Evolutionary conservation across 1,140 invertebrate species (phyloP).

Genomic region (Drosophila erecta): DNA sequence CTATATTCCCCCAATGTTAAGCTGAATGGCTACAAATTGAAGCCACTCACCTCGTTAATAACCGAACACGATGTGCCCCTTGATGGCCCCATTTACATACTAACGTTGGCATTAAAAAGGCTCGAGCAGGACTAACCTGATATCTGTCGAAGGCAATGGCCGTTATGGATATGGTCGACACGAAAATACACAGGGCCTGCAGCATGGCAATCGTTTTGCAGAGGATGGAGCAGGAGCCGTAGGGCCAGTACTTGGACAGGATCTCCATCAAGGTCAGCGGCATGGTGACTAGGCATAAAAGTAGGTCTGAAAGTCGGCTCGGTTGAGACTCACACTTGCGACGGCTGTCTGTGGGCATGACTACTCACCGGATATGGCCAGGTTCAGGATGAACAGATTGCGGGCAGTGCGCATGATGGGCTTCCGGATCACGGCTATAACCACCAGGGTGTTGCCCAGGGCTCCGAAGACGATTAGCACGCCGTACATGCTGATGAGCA

Average conservation of each 20-base stretch:
- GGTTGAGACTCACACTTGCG: slow-evolving; percentile 9
- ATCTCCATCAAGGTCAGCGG: slow-evolving; percentile 94
- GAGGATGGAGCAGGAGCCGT: slow-evolving; percentile 88
- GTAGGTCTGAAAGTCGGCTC: slow-evolving; percentile 86
- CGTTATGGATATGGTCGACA: slow-evolving; percentile 95
- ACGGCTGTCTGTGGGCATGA: background rate
- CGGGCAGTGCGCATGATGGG: slow-evolving; percentile 93
- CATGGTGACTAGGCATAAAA: slow-evolving; percentile 93
- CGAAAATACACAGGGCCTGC: slow-evolving; percentile 94
- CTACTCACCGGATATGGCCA: slow-evolving; percentile 89
- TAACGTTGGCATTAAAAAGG: slow-evolving; percentile 5
- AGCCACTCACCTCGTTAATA: slow-evolving; percentile 39
- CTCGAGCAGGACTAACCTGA: slow-evolving; percentile 85
- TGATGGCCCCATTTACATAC: slow-evolving; percentile 24
- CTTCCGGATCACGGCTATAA: slow-evolving; percentile 91
- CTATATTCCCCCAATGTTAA: slow-evolving; percentile 30
- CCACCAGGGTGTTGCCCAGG: slow-evolving; percentile 92
- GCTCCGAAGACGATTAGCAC: slow-evolving; percentile 91
- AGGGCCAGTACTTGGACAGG: slow-evolving; percentile 90
- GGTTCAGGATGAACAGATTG: slow-evolving; percentile 96
- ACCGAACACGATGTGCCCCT: slow-evolving; percentile 19
- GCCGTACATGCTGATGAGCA: slow-evolving; percentile 89
- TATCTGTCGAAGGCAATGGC: slow-evolving; percentile 94
- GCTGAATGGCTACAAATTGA: slow-evolving; percentile 40
- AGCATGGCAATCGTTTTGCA: slow-evolving; percentile 93